phyloP scores from a whole-genome alignment of 2,797 vertebrate species.

The Arrhamphus sclerolepis region DNA sequence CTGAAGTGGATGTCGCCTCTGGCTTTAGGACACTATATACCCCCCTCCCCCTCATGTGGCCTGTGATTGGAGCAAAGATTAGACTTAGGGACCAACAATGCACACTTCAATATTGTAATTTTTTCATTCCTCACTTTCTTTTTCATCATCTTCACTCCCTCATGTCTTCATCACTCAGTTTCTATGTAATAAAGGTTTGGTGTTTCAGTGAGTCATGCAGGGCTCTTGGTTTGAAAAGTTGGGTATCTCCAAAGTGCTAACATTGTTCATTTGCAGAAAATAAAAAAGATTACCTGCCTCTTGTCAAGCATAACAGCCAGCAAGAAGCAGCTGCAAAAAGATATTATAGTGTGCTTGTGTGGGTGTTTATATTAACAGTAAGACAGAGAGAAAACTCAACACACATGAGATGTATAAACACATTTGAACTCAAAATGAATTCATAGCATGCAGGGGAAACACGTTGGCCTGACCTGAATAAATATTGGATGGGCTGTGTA shows the following conservation, averaged over 20 bases:
- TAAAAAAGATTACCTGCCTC: conserved; percentile 64
- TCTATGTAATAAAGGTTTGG: too few relatives aligned
- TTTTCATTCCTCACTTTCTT: conserved; percentile 39
- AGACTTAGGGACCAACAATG: conserved; percentile 24
- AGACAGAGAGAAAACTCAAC: conserved; percentile 5
- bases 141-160: conserved; percentile 24
- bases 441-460: conserved; percentile 51
- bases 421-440: too few relatives aligned
- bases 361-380: conserved; percentile 12
- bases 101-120: conserved; percentile 16
- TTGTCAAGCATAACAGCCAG: neutral
- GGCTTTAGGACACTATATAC: conserved; percentile 43
- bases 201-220: too few relatives aligned
- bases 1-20: conserved; percentile 63
- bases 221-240: too few relatives aligned
- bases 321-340: conserved; percentile 47
- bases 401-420: too few relatives aligned
- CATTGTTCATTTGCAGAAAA: conserved; percentile 35
- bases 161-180: conserved; percentile 13
- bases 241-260: neutral
- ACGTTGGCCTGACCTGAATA: conserved; percentile 60
- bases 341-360: conserved; percentile 36
- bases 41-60: conserved; percentile 38
- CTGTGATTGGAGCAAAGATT: conserved; percentile 34
- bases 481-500: conserved; percentile 38